Conservation (phyloP, 2,113 vertebrate species). For the Uria lomvia region DNA sequence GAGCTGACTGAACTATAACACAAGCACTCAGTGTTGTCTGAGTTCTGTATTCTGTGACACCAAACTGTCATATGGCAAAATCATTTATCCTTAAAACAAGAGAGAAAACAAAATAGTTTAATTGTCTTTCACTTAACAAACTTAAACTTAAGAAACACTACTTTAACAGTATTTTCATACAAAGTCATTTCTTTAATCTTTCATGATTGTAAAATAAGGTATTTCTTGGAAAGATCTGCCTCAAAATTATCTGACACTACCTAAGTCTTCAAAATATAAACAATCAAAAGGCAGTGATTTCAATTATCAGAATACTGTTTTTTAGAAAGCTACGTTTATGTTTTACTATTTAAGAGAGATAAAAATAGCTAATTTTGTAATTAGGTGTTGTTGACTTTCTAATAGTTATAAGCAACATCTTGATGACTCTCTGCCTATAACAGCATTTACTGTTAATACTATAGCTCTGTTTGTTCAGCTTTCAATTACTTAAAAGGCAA, state of each 20-base stretch:
- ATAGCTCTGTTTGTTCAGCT: neutral
- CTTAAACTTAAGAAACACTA: neutral
- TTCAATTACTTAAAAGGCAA: conserved; percentile 17
- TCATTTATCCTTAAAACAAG: neutral
- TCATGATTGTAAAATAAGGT: neutral
- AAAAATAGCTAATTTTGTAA: neutral
- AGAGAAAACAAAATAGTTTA: neutral
- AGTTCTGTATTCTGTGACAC: neutral
- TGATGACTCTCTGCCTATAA: neutral
- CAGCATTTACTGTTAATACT: neutral
- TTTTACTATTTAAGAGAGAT: neutral
- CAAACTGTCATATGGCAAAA: neutral
- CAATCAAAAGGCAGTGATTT: neutral
- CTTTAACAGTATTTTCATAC: neutral
- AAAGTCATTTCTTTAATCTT: neutral
- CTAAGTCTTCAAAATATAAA: neutral
- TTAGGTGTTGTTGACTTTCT: neutral
- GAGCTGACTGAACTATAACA: neutral
- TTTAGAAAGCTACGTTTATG: neutral
- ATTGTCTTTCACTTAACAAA: neutral
- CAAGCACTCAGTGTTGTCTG: neutral
- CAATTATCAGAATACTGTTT: neutral
- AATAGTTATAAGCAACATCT: neutral
- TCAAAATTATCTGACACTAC: neutral
- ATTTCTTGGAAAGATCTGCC: neutral